Evolutionary conservation across 2,888 invertebrate species (phyloP), one percentile per base, ranked within the genome.

Genomic region (Tinea pellionella): DNA sequence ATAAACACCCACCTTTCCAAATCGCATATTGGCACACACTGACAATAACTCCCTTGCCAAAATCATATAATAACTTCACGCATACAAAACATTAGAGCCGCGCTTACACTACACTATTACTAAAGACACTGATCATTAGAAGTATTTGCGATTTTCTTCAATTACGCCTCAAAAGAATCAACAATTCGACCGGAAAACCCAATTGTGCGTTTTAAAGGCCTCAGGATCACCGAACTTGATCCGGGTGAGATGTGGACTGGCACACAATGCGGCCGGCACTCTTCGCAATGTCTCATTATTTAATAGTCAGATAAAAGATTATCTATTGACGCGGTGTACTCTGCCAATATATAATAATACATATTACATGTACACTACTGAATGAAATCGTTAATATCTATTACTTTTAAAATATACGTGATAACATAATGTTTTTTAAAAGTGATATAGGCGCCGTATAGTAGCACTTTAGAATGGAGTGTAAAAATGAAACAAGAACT

Each of bases 291-390:
- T 51, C 78, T 80, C 80, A 81, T 83, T 84, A 85, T 79, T 84
- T 80, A 85, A 83, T 82, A 78, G 75, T 65, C 78, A 77, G 82
- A 85, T 83, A 84, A 84, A 83, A 81, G 80, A 85, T 84, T 80
- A 85, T 83, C 82, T 81, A 78, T 80, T 77, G 74, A 77, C 71
- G 65, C 77, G 70, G 65, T 76, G 79, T 78, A 80, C 78, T 78
- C 82, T 73, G 77, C 73, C 80, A 80, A 78, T 78, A 77, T 67
- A 69, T 9, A 16, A 47, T 16, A 42, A 16, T 47, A 24, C 24
- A 24, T 24, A 24, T 2, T 24, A 24, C 24, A 24, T 24, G 24
- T 24, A 24, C 6, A 47, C 16, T 47, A 47, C 32, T 63, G 61
- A 64, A 63, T 64, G n/a, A 32, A 30, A 32, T 57, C 56, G 41